phyloP scores from a whole-genome alignment of 2,797 vertebrate species.

The Uromys caudimaculatus region DNA sequence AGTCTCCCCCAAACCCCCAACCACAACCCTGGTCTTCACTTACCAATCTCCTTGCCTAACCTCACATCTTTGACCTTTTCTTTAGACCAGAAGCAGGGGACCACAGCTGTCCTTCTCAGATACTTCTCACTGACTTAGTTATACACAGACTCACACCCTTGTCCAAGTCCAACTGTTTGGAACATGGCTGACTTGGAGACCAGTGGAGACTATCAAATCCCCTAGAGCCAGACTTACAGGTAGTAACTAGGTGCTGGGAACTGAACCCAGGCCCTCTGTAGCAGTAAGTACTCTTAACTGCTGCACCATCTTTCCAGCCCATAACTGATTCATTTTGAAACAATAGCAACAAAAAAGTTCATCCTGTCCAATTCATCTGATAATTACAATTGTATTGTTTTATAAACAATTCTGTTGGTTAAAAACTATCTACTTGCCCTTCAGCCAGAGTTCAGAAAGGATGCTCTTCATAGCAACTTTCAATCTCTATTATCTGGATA shows the following conservation, averaged over 20 bases:
- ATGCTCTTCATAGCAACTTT: constrained; percentile 12
- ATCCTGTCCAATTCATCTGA: not conserved
- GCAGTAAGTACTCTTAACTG: not conserved
- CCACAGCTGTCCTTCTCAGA: not conserved
- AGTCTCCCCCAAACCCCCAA: not conserved
- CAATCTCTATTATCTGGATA: constrained; percentile 8
- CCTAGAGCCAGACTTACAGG: not conserved
- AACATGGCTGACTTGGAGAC: not conserved
- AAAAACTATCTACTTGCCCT: not conserved
- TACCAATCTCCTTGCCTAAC: not conserved
- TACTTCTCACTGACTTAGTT: constrained; percentile 8
- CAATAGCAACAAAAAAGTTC: not conserved
- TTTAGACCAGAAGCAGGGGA: not conserved
- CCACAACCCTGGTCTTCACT: not conserved
- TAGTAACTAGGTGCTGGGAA: not conserved
- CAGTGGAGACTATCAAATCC: not conserved
- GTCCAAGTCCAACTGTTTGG: constrained; percentile 39
- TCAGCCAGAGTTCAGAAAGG: constrained; percentile 27
- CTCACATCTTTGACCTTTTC: constrained; percentile 29
- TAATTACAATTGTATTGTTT: not conserved
- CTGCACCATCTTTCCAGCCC: not conserved
- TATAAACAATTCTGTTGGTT: constrained; percentile 32
- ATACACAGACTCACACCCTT: not conserved
- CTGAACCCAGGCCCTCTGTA: not conserved
- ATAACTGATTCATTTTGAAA: not conserved